Evolutionary conservation across 2,888 invertebrate genomes (phyloP).

Genomic region (Xanthostigma xanthostigma): DNA sequence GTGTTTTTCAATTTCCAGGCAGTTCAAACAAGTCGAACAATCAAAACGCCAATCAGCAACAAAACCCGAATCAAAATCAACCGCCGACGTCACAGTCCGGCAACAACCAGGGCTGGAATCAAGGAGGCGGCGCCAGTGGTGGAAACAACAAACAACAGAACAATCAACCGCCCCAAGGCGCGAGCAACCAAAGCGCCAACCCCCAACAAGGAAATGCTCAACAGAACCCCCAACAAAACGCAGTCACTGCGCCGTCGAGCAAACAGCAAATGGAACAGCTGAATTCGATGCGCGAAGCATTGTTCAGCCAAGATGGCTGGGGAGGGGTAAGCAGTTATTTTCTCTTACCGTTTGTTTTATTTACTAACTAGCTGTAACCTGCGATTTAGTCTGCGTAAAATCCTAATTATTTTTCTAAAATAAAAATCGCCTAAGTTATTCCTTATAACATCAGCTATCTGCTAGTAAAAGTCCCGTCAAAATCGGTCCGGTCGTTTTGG

Average conservation of each 20-base stretch:
- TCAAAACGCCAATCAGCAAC: slow-evolving; percentile 28
- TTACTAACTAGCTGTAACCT: too few species aligned
- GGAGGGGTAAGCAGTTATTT: slow-evolving; percentile 56
- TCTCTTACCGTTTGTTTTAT: neutral
- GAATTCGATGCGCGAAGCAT: slow-evolving; percentile 79
- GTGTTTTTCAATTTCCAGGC: slow-evolving; percentile 12
- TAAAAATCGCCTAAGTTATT: too few species aligned
- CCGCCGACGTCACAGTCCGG: slow-evolving; percentile 28
- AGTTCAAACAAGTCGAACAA: slow-evolving; percentile 29
- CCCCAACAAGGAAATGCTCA: slow-evolving; percentile 18
- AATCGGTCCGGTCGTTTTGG: too few species aligned
- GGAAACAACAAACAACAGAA: slow-evolving; percentile 14
- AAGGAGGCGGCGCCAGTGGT: slow-evolving; percentile 13
- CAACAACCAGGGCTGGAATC: slow-evolving; percentile 27
- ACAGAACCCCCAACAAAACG: slow-evolving; percentile 28
- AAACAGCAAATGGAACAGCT: slow-evolving; percentile 76
- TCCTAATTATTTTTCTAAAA: too few species aligned
- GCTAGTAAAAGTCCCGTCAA: too few species aligned
- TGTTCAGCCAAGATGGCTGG: slow-evolving; percentile 88
- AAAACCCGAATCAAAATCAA: slow-evolving; percentile 29
- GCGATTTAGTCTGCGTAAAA: too few species aligned
- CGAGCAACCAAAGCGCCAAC: slow-evolving; percentile 31
- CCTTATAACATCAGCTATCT: too few species aligned
- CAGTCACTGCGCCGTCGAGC: slow-evolving; percentile 45
- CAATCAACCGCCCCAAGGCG: slow-evolving; percentile 26